A percentile compares a stretch with the other conserved stretches of the same genome.
phyloP scores from a whole-genome alignment of 2,888 invertebrate genomes.

The Acronicta psi region DNA sequence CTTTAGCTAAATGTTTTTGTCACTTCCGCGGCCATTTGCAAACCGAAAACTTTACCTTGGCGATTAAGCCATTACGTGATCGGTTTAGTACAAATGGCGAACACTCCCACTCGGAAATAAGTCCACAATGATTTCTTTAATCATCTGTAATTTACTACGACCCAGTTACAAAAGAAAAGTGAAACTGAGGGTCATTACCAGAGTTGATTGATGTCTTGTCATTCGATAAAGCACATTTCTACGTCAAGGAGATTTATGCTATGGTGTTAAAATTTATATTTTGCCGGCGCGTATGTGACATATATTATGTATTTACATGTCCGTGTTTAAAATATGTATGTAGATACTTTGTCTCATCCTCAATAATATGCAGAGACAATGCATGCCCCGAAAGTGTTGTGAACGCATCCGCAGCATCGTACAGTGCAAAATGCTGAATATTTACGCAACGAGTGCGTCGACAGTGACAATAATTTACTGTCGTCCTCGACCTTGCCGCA shows the following conservation, averaged over 20 bases:
- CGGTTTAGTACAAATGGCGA: slow-evolving; percentile 53
- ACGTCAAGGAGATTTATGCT: slow-evolving; percentile 63
- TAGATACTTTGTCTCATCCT: slow-evolving; percentile 3
- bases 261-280: slow-evolving; percentile 26
- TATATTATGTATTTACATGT: not conserved
- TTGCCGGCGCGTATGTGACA: slow-evolving; percentile 2
- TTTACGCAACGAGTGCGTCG: slow-evolving; percentile 73
- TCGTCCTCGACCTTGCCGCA: slow-evolving; percentile 82
- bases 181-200: slow-evolving; percentile 70
- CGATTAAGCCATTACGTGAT: slow-evolving; percentile 58
- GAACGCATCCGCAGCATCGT: slow-evolving; percentile 53
- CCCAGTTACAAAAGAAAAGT: slow-evolving; percentile 72
- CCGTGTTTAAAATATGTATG: slow-evolving; percentile 1
- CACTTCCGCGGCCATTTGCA: slow-evolving; percentile 73
- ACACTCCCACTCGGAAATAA: slow-evolving; percentile 68
- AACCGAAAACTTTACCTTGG: slow-evolving; percentile 65
- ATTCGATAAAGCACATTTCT: slow-evolving; percentile 63
- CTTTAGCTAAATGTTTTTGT: slow-evolving; percentile 62
- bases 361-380: slow-evolving; percentile 18
- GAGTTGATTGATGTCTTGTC: slow-evolving; percentile 68
- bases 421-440: slow-evolving; percentile 66
- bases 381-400: slow-evolving; percentile 32
- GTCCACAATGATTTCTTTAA: slow-evolving; percentile 65
- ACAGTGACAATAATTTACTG: slow-evolving; percentile 75
- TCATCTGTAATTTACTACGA: slow-evolving; percentile 61